Conservation (phyloP, 1,140 invertebrate genomes). For the Papilio polytes region DNA sequence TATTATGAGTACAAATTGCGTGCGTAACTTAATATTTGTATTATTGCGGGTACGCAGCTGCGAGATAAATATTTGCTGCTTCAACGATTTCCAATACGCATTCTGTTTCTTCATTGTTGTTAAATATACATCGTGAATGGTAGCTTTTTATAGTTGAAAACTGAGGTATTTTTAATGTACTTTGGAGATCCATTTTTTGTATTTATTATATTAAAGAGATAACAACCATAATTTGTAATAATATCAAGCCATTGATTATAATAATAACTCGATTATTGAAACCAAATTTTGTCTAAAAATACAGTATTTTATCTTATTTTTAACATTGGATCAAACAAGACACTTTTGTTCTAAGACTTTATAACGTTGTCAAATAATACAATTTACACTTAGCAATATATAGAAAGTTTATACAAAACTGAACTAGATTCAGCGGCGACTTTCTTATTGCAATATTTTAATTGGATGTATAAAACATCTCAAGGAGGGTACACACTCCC, state of each 20-base stretch:
- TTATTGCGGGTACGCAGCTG: not conserved
- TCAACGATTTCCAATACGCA: not conserved
- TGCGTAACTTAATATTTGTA: conserved; percentile 7
- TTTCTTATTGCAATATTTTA: conserved; percentile 4
- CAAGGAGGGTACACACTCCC: conserved; percentile 50
- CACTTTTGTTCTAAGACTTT: not conserved
- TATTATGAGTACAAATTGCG: not conserved
- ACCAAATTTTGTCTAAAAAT: no score
- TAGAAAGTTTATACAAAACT: not conserved
- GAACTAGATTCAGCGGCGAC: not conserved
- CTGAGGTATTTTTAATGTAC: not conserved
- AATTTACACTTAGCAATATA: not conserved
- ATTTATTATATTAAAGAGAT: not conserved
- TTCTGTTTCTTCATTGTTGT: conserved; percentile 1
- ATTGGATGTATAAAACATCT: conserved; percentile 26
- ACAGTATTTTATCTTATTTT: not conserved
- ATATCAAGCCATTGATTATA: not conserved
- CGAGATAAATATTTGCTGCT: conserved; percentile 12
- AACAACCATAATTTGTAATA: not conserved
- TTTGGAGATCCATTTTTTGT: not conserved
- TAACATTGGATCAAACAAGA: not conserved
- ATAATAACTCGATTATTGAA: not conserved
- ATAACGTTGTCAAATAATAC: not conserved
- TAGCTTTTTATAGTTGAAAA: not conserved
- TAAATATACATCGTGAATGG: not conserved